Percentiles rank a stretch among this genome's conserved stretches.
These are phyloP conservation scores for Nomada lathburiana DNA, from an alignment of 2,888 invertebrate species.

Conservation along the genomic window DNA sequence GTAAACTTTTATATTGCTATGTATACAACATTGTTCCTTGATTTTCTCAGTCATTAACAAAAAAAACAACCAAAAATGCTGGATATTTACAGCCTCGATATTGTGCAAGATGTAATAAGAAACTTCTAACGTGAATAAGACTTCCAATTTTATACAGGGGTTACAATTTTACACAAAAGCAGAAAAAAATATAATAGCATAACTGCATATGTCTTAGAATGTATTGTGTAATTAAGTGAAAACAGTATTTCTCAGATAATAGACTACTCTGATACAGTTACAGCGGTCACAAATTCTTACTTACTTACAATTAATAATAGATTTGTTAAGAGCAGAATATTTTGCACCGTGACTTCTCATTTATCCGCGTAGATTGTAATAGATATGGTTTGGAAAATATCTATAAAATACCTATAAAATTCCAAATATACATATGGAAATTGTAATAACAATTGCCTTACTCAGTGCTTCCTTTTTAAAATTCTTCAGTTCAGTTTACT, in stretches of 20 bases:
- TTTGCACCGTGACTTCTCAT: conserved; percentile 37
- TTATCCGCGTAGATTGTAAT: conserved; percentile 54
- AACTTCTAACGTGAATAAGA: conserved; percentile 42
- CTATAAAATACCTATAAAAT: conserved; percentile 61
- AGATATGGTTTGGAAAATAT: conserved; percentile 50
- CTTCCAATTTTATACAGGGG: conserved; percentile 57
- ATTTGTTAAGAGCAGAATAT: conserved; percentile 14
- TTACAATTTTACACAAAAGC: conserved; percentile 57
- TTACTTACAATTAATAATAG: background rate
- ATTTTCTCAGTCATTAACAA: conserved; percentile 47
- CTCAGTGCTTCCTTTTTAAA: background rate
- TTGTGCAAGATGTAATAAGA: conserved; percentile 16
- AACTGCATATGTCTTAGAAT: conserved; percentile 9
- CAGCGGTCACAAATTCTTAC: background rate
- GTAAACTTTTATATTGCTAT: conserved; percentile 55
- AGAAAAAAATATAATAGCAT: conserved; percentile 18
- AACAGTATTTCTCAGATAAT: conserved; percentile 42
- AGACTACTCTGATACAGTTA: conserved; percentile 60
- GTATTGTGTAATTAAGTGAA: conserved; percentile 29
- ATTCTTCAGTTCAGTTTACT: conserved; percentile 13
- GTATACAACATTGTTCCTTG: conserved; percentile 54
- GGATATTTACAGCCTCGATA: conserved; percentile 25
- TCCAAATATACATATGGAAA: conserved; percentile 47
- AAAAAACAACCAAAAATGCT: background rate
- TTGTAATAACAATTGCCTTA: conserved; percentile 18